Evolutionary conservation across 2,888 invertebrate genomes (phyloP).

Genomic region (Calliopum simillimum): DNA sequence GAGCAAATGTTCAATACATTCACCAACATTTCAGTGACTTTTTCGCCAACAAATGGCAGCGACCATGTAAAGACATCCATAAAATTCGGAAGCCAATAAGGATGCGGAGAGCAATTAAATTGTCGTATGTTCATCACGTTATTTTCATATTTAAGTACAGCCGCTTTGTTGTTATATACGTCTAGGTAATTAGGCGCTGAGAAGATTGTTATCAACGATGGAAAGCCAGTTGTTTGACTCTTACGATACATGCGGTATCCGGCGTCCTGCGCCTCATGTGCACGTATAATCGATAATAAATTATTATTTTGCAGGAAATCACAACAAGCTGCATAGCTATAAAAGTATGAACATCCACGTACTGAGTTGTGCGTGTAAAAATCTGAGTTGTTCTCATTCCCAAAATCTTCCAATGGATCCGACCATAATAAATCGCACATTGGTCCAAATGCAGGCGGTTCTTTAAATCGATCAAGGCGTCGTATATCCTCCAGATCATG

Average conservation of each 20-base stretch:
- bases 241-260: conserved; percentile 99
- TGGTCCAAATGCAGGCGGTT: conserved; percentile 98
- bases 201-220: conserved; percentile 99
- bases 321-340: conserved; percentile 99
- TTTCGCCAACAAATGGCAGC: conserved; percentile 99
- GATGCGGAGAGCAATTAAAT: conserved; percentile 99
- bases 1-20: conserved; percentile 99
- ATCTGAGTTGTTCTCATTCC: conserved; percentile 95
- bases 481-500: conserved; percentile 98
- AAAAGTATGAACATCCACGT: conserved; percentile 99
- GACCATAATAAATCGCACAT: conserved; percentile 99
- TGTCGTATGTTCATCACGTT: conserved; percentile 99
- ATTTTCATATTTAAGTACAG: conserved; percentile 99
- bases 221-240: conserved; percentile 99
- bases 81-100: conserved; percentile 99
- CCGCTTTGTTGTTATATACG: conserved; percentile 99
- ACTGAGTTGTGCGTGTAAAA: conserved; percentile 99
- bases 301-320: conserved; percentile 99
- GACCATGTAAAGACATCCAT: conserved; percentile 99
- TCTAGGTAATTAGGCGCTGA: conserved; percentile 99
- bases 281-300: conserved; percentile 98
- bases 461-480: conserved; percentile 98
- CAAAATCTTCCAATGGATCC: conserved; percentile 99
- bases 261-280: conserved; percentile 99
- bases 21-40: conserved; percentile 99